Evolutionary conservation across 2,797 vertebrate genomes (phyloP).

Genomic region (Eutrigla gurnardus): DNA sequence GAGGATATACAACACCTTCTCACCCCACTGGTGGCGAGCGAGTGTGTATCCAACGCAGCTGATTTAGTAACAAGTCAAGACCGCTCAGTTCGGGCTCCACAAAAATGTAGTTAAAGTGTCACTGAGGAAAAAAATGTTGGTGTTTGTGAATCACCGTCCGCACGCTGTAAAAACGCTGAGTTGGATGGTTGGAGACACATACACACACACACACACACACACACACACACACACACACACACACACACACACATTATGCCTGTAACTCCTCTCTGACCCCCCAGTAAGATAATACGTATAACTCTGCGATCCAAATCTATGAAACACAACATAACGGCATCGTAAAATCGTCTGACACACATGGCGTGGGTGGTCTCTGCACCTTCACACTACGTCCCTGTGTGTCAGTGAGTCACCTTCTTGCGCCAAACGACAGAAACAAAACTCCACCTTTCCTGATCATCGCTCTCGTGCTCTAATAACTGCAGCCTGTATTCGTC

Average conservation of each 20-base stretch:
- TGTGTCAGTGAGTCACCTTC: slow-evolving; percentile 34
- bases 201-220: slow-evolving; percentile 34
- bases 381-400: slow-evolving; percentile 32
- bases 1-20: slow-evolving; percentile 17
- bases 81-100: slow-evolving; percentile 5
- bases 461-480: slow-evolving; percentile 41
- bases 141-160: slow-evolving; percentile 34
- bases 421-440: slow-evolving; percentile 40
- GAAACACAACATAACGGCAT: slow-evolving; percentile 46
- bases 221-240: slow-evolving; percentile 33
- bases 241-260: slow-evolving; percentile 18
- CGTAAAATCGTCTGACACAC: slow-evolving; percentile 32
- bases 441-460: slow-evolving; percentile 41
- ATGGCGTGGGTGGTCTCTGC: slow-evolving; percentile 53
- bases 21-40: slow-evolving; percentile 4
- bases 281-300: slow-evolving; percentile 32
- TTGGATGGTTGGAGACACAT: slow-evolving; percentile 23
- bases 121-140: slow-evolving; percentile 32
- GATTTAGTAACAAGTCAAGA: slow-evolving; percentile 44
- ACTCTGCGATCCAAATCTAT: slow-evolving; percentile 51
- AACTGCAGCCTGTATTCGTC: slow-evolving; percentile 27
- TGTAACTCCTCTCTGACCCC: slow-evolving; percentile 29
- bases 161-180: slow-evolving; percentile 31
- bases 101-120: slow-evolving; percentile 51
- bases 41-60: slow-evolving; percentile 13